These are phyloP conservation scores for Bombycilla garrulus DNA, from an alignment of 2,113 vertebrate genomes.

Conservation along the genomic window DNA sequence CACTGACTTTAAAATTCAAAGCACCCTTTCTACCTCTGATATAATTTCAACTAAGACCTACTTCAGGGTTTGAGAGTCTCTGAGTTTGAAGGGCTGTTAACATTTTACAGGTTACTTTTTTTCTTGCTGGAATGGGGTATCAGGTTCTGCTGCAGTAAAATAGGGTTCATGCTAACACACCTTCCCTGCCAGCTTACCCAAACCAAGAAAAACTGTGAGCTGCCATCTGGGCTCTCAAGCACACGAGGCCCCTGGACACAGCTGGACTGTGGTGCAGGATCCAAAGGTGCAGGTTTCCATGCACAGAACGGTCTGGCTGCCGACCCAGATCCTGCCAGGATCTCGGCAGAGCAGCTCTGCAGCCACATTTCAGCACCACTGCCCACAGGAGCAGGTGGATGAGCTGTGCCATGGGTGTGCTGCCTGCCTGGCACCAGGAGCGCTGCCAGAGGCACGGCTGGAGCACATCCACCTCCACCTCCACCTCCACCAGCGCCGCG, in stretches of 20 bases:
- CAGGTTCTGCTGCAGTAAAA: background rate
- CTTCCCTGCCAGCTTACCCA: background rate
- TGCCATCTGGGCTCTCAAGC: background rate
- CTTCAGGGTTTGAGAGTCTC: background rate
- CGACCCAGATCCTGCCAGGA: background rate
- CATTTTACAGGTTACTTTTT: background rate
- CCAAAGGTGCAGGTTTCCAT: background rate
- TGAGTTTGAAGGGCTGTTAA: background rate
- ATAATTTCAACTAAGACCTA: background rate
- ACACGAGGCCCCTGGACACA: background rate
- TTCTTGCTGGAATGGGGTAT: background rate
- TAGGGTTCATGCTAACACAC: background rate
- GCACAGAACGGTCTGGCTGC: fast-evolving
- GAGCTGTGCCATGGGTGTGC: background rate
- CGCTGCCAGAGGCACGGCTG: background rate
- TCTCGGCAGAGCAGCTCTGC: background rate
- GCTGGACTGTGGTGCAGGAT: fast-evolving
- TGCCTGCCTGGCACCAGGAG: background rate
- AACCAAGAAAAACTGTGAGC: background rate
- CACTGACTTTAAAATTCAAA: constrained; percentile 1
- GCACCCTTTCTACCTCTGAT: background rate
- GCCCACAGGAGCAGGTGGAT: background rate
- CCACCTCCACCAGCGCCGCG: fast-evolving
- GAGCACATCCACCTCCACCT: background rate
- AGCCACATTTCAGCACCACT: background rate